Base-by-base conservation (phyloP, 2,113 vertebrate genomes). In the Carassius gibelio region DNA sequence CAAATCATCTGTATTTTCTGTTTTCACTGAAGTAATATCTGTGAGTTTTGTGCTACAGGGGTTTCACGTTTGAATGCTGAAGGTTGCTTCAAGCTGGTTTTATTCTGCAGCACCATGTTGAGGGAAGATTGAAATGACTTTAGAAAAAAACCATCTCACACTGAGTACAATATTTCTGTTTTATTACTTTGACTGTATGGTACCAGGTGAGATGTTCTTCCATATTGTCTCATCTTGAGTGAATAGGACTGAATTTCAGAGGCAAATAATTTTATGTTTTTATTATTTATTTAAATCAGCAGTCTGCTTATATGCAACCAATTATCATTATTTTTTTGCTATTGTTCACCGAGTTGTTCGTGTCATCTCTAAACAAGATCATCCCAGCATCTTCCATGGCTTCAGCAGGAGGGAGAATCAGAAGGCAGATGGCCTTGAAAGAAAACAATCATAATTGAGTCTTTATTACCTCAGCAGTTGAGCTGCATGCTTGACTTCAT, bases 381-480 rank as follows among this genome's bases (percentile, higher is more conserved):
- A 86, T 86, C 78, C 30, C 84, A 75, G 72, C 77, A 0, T 84
- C 78, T 79, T 81, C 15, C 77, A 85, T 72, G 82, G 14, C 82
- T 88, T 57, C 88, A 82, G 88, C 85, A 74, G 85, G 77, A 82
- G 85, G 75, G 85, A 69, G 81, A 86, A 82, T 86, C 61, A 87
- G 74, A 50, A 88, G 82, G 71, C 85, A 66, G 61, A 84, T 78
- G 85, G 85, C 81, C 82, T 86, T 75, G 48, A 86, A 86, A 81
- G 77, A 86, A 81, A 64, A 84, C 88, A 82, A 62, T 82, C 57
- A 68, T 85, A 88, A 87, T 85, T 75, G 85, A 87, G 88, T 85
- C 82, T 82, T 84, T 82, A 81, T 79, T 68, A 74, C 80, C 82
- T 87, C 88, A 82, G 72, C 85, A 57, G 72, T 85, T 69, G 74